Percentiles rank a stretch among this genome's conserved stretches.
Conservation (phyloP, 2,797 vertebrate genomes). For the Pseudochromis fuscus region DNA sequence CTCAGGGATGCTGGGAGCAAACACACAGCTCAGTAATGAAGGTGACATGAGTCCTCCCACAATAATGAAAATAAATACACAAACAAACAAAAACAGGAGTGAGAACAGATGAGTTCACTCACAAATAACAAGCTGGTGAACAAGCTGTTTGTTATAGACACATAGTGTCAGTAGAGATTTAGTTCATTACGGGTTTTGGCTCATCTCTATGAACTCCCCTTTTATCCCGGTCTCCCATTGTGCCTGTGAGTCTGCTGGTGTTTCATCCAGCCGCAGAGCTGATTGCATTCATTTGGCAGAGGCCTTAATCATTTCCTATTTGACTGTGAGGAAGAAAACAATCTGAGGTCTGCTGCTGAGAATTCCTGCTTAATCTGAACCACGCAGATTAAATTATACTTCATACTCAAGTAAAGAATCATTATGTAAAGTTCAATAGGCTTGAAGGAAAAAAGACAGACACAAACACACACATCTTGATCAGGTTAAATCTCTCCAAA, state of each 20-base stretch:
- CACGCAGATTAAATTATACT: constrained; percentile 2
- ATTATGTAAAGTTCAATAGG: constrained; percentile 14
- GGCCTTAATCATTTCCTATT: constrained; percentile 20
- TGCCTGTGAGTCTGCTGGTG: not conserved
- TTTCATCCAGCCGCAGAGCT: constrained; percentile 19
- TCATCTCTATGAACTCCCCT: constrained; percentile 1
- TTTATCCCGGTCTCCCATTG: constrained; percentile 2
- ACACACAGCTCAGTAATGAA: constrained; percentile 13
- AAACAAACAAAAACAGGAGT: constrained; percentile 4
- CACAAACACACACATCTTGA: constrained; percentile 1
- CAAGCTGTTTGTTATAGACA: constrained; percentile 16
- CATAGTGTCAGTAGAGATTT: not conserved
- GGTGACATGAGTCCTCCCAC: not conserved
- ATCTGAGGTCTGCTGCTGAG: constrained; percentile 6
- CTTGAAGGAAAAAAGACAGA: constrained; percentile 12
- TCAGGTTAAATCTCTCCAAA: constrained; percentile 16
- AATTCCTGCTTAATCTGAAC: constrained; percentile 8
- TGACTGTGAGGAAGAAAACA: constrained; percentile 33
- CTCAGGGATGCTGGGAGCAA: not conserved
- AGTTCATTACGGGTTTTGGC: constrained; percentile 10
- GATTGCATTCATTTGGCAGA: constrained; percentile 12
- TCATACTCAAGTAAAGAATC: constrained; percentile 2
- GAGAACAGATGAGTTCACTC: constrained; percentile 24
- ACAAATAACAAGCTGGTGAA: constrained; percentile 5
- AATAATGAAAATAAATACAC: constrained; percentile 29